Conservation (phyloP, 2,113 vertebrate species). For the Halcyon malimbica region DNA sequence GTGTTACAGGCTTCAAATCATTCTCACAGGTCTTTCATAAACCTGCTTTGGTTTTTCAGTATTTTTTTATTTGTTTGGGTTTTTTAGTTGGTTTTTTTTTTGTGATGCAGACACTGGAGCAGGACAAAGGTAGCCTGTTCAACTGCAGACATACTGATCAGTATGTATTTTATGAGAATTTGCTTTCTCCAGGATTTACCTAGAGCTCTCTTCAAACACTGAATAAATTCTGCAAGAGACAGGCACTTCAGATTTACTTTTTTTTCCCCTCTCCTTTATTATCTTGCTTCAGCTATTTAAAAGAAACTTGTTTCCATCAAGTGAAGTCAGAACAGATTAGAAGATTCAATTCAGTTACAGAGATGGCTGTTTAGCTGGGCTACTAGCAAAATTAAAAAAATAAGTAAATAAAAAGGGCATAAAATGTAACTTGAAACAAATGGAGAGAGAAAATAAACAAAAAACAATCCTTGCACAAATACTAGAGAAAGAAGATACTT, state of each 20-base stretch:
- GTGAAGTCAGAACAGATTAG: neutral
- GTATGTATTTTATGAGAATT: neutral
- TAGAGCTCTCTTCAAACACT: neutral
- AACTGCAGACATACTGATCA: neutral
- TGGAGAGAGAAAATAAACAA: neutral
- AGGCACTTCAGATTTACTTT: neutral
- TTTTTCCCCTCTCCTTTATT: neutral
- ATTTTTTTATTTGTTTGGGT: neutral
- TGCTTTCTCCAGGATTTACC: constrained; percentile 11
- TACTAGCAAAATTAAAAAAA: neutral
- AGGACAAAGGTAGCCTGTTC: neutral
- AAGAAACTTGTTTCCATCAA: neutral
- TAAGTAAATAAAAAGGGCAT: neutral
- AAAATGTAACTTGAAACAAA: constrained; percentile 11
- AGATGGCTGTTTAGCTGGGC: neutral
- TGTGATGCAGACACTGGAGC: neutral
- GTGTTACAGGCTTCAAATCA: neutral
- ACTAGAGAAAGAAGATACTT: neutral
- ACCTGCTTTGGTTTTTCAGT: neutral
- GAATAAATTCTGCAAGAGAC: neutral
- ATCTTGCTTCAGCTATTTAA: neutral
- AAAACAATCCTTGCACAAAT: neutral
- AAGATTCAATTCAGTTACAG: neutral
- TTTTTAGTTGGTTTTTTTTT: neutral
- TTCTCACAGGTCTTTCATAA: neutral